Evolutionary conservation across 2,113 vertebrate genomes (phyloP), one percentile per base, ranked within the genome.

Genomic region (Morone saxatilis): DNA sequence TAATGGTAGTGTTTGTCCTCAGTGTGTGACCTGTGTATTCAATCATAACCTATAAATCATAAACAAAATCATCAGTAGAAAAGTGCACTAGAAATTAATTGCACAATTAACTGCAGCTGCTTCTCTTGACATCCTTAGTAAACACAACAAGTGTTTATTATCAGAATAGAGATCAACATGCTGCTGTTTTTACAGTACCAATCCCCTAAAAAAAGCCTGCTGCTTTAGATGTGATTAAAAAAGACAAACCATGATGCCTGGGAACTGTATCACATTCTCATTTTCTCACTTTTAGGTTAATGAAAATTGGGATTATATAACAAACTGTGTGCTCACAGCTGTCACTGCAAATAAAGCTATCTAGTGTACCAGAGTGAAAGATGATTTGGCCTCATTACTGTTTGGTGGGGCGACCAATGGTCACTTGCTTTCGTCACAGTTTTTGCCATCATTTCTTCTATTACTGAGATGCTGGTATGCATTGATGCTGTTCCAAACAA

Each of bases 221-320:
- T 62, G 51, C 56, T 48, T 65, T 25, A 53, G 60, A 65, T 17
- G 17, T 47, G 43, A 66, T 78, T 71, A 22, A 63, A 69, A 78
- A 40, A 31, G 53, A 76, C 47, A 71, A 60, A 53, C 48, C 25
- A 54, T 6, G 41, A 31, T 20, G 20, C 59, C 43, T 45, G 19
- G 20, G 19, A 69, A n/a, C 66, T 41, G 25, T 63, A 48, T 51
- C 51, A 22, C 67, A 31, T 4, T 65, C 40, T 59, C 60, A 72
- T 80, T 56, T 65, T 25, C 56, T 43, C 10, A 50, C 43, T 70
- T 82, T 50, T 63, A 47, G 36, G 7, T 41, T 70, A 10, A 48
- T 61, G 61, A 41, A 51, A 20, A 79, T 53, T 3, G 8, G 22
- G 61, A 65, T 61, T 56, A 66, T 22, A 61, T 40, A 71, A 45